These are phyloP conservation scores for Actinemys pallida DNA, from an alignment of 2,113 vertebrate genomes.

Conservation along the genomic window DNA sequence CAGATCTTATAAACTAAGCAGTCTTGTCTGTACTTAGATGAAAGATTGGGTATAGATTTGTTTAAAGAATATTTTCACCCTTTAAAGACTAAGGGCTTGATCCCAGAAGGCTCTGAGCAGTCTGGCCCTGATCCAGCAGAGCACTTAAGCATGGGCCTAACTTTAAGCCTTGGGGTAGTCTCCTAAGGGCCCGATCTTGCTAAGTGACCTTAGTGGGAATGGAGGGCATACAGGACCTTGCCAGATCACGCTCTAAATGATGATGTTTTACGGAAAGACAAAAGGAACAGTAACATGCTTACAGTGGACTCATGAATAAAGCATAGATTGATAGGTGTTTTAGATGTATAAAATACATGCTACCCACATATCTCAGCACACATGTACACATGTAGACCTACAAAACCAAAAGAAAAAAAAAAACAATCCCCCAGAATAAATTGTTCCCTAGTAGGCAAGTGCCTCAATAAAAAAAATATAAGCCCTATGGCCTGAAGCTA, in stretches of 20 bases:
- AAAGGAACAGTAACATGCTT: neutral
- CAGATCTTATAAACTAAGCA: neutral
- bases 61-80: neutral
- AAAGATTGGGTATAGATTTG: neutral
- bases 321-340: neutral
- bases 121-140: accelerated
- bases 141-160: accelerated
- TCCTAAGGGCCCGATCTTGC: neutral
- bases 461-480: neutral
- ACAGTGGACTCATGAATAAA: neutral
- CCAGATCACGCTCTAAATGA: neutral
- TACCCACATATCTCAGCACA: neutral
- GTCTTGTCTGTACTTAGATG: neutral
- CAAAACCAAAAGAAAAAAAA: neutral
- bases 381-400: neutral
- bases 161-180: neutral
- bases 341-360: neutral
- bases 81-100: neutral
- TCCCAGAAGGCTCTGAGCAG: neutral
- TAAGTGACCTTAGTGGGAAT: neutral
- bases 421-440: neutral
- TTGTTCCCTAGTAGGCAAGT: neutral
- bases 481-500: neutral
- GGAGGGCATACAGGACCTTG: accelerated
- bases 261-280: neutral